phyloP scores from a whole-genome alignment of 2,797 vertebrate genomes.

The Varecia variegata region DNA sequence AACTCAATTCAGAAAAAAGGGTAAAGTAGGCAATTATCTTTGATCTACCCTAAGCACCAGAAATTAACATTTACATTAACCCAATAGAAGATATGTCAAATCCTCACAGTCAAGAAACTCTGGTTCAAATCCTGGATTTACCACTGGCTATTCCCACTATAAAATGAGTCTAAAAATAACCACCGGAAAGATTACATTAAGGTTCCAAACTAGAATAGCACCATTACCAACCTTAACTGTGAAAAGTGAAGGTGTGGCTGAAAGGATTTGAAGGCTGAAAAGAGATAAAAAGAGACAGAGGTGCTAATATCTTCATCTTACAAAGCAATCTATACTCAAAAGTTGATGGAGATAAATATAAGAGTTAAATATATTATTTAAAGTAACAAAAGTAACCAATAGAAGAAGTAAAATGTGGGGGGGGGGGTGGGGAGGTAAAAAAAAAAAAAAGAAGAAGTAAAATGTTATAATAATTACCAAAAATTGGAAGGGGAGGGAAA shows the following conservation, averaged over 20 bases:
- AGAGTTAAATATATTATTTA: not conserved
- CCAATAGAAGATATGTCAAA: not conserved
- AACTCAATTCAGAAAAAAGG: not conserved
- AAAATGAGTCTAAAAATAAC: not conserved
- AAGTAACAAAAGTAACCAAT: not conserved
- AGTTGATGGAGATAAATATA: not conserved
- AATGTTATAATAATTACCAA: not conserved
- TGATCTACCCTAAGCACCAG: not conserved
- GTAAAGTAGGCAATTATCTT: not conserved
- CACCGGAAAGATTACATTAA: not conserved
- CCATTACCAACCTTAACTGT: not conserved
- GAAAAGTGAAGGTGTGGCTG: not conserved
- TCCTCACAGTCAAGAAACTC: not conserved
- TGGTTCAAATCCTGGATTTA: not conserved
- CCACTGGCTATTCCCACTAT: not conserved
- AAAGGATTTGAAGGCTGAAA: not conserved
- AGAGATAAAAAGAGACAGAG: not conserved
- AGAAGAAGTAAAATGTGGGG: not conserved
- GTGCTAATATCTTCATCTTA: not conserved
- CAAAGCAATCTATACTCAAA: not conserved
- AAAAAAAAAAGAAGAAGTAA: not conserved
- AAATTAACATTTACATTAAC: constrained; percentile 12
- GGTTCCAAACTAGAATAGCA: not conserved
- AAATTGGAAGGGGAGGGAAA: not conserved
- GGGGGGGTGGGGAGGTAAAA: too few relatives aligned